phyloP scores from a whole-genome alignment of 2,888 invertebrate genomes.

The Phorcus lineatus region DNA sequence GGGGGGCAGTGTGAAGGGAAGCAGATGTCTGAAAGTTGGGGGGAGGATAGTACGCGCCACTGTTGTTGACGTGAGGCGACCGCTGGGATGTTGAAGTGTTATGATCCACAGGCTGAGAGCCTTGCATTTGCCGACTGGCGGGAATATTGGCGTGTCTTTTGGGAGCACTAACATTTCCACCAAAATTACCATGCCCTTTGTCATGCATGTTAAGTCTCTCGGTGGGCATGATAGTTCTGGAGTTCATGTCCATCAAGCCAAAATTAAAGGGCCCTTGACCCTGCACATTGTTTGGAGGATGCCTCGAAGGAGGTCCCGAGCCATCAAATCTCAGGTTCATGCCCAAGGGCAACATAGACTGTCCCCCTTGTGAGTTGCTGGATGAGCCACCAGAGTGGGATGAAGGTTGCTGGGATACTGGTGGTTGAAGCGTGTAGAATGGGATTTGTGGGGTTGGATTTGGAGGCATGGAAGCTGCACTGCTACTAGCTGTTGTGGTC shows the following conservation, averaged over 20 bases:
- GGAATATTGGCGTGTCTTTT: constrained; percentile 26
- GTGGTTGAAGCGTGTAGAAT: constrained; percentile 48
- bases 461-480: constrained; percentile 38
- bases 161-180: constrained; percentile 14
- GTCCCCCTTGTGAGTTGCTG: constrained; percentile 17
- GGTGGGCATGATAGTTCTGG: constrained; percentile 13
- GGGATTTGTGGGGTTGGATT: constrained; percentile 46
- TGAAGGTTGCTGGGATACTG: constrained; percentile 30
- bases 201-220: constrained; percentile 14
- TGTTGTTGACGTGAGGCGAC: constrained; percentile 55
- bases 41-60: constrained; percentile 35
- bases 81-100: constrained; percentile 46
- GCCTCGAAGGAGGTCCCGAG: constrained; percentile 39
- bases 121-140: constrained; percentile 30
- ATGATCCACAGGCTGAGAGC: constrained; percentile 58
- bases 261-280: constrained; percentile 21
- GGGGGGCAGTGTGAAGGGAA: constrained; percentile 59
- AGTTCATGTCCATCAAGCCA: constrained; percentile 27
- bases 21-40: constrained; percentile 50
- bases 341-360: constrained; percentile 32
- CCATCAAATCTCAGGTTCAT: constrained; percentile 39
- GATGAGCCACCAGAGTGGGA: constrained; percentile 1
- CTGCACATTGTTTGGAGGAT: background rate
- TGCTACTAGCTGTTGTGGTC: constrained; percentile 38
- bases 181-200: background rate